Percentiles rank a stretch among this genome's conserved stretches.
Evolutionary conservation across 2,797 vertebrate genomes (phyloP).

Genomic region (Ceryle rudis): DNA sequence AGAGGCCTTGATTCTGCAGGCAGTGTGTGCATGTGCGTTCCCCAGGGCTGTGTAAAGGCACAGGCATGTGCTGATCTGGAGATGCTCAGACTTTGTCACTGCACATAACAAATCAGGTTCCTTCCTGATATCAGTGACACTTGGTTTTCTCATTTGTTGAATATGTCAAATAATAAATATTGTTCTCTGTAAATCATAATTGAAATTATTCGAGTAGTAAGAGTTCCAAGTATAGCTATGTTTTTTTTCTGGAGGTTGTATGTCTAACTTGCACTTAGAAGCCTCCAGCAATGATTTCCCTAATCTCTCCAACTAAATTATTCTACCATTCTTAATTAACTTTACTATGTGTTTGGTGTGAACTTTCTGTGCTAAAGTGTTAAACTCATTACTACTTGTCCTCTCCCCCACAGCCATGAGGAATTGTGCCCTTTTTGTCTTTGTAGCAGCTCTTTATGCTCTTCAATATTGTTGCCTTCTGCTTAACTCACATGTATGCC

Average conservation of each 20-base stretch:
- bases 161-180: not conserved
- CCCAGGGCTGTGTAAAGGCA: not conserved
- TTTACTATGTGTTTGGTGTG: not conserved
- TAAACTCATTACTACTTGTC: not conserved
- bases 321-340: not conserved
- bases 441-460: not conserved
- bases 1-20: not conserved
- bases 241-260: not conserved
- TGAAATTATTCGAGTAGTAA: not conserved
- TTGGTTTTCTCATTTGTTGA: not conserved
- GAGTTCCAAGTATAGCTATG: not conserved
- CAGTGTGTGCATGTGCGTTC: not conserved
- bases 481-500: not conserved
- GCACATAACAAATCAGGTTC: not conserved
- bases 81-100: not conserved
- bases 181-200: not conserved
- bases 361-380: not conserved
- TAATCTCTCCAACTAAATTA: not conserved
- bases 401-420: not conserved
- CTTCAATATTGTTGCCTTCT: not conserved
- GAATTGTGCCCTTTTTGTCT: not conserved
- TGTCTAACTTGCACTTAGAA: not conserved
- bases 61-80: not conserved
- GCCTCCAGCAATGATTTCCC: not conserved
- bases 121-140: not conserved